phyloP scores from a whole-genome alignment of 2,797 vertebrate genomes.

The Crenichthys baileyi region DNA sequence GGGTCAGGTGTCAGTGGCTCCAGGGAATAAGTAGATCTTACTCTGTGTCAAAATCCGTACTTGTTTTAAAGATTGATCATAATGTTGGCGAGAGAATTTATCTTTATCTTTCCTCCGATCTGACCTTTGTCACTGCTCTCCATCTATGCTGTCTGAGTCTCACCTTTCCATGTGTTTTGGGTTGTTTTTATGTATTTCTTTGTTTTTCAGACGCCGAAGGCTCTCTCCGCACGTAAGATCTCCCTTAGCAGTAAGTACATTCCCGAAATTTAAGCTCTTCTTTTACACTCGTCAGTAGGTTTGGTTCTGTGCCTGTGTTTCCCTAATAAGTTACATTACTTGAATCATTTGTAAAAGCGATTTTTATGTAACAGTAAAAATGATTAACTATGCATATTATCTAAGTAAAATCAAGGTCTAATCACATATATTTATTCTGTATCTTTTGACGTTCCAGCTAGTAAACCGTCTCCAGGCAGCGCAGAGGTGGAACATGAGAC shows the following conservation, averaged over 20 bases:
- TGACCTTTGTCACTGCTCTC: conserved; percentile 39
- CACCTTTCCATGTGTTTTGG: conserved; percentile 66
- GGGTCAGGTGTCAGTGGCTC: conserved; percentile 90
- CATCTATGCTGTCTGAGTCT: conserved; percentile 49
- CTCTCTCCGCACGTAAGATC: conserved; percentile 90
- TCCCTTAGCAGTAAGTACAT: conserved; percentile 88
- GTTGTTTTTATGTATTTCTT: conserved; percentile 43
- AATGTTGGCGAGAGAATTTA: conserved; percentile 38
- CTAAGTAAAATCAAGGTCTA: neutral
- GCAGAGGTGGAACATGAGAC: conserved; percentile 79
- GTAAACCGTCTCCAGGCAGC: conserved; percentile 71
- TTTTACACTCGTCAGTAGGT: neutral
- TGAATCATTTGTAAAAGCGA: neutral
- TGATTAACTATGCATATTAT: neutral
- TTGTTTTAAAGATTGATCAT: conserved; percentile 49
- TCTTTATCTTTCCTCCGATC: conserved; percentile 31
- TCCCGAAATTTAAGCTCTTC: neutral
- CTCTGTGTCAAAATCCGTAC: conserved; percentile 65
- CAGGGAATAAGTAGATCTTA: conserved; percentile 86
- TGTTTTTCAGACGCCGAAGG: conserved; percentile 86
- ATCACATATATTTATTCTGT: neutral
- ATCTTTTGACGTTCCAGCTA: conserved; percentile 57
- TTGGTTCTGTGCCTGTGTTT: neutral
- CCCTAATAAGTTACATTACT: neutral
- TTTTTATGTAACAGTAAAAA: neutral